Base-by-base conservation (phyloP, 2,797 vertebrate genomes). In the Microctenopoma steveboyesi region DNA sequence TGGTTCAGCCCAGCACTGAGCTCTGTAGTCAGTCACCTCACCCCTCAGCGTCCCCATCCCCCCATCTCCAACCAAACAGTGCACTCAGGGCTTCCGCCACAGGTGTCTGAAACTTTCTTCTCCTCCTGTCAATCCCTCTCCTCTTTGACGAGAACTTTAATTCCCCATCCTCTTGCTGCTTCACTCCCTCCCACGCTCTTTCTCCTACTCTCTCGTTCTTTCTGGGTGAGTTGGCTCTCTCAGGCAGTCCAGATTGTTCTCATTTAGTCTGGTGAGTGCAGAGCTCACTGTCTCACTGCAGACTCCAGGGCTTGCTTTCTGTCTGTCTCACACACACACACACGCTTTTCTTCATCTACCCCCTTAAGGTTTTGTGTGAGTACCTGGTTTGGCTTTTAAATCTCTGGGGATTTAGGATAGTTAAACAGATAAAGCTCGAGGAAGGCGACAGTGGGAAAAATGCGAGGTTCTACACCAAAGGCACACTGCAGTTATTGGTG, bases 211-310 rank as follows among this genome's bases (percentile, higher is more conserved):
- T 52, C 48, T 72, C 54, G 62, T 62, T 77, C 81, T 77, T 35
- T 63, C 62, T 62, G 60, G 61, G 79, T 84, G 49, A 47, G 76
- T 81, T 72, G 50, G 69, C 81, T 79, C 83, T 48, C 77, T n/a
- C 84, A 80, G 82, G 79, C 80, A 30, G 64, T 81, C 85, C 93
- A 92, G 87, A 87, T 92, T 95, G 92, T 94, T 95, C 88, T 90
- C 51, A 82, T 92, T 93, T 89, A 89, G 75, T 64, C 76, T 33
- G 2, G 11, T 43, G 73, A 88, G 81, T 73, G 86, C 66, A 67
- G 83, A 79, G 70, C 86, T 84, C 72, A 18, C 82, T 86, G 78
- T 91, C 66, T 84, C 82, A 55, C 72, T 58, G 52, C 65, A 69
- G 79, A 85, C 63, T 72, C 40, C 63, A 28, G 45, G 28, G 67